Conservation (phyloP, 2,113 vertebrate species). For the Phyllostomus hastatus region DNA sequence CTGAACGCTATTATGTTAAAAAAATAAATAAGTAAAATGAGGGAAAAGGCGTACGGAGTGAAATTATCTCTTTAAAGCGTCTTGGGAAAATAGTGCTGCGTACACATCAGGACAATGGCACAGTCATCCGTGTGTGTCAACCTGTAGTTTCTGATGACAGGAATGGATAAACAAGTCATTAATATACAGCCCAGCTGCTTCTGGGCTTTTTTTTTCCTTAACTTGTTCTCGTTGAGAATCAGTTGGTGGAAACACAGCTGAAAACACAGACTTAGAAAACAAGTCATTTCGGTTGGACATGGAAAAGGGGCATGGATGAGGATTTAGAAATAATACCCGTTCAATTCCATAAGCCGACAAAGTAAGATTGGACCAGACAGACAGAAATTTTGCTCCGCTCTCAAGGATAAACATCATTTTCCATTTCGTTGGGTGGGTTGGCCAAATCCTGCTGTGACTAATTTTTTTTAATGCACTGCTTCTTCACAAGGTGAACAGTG, state of each 20-base stretch:
- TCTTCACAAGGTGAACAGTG: background rate
- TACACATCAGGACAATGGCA: constrained; percentile 57
- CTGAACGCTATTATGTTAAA: constrained; percentile 71
- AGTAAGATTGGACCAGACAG: background rate
- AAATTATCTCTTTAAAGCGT: constrained; percentile 68
- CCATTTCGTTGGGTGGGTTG: background rate
- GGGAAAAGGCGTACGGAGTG: constrained; percentile 63
- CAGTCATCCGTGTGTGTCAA: constrained; percentile 55
- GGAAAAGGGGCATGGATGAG: background rate
- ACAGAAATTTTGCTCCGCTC: background rate
- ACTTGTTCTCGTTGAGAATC: background rate
- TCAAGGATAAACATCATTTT: background rate
- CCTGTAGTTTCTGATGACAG: constrained; percentile 47
- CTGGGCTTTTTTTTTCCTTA: background rate
- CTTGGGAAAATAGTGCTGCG: constrained; percentile 40
- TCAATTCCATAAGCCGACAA: background rate
- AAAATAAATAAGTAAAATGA: constrained; percentile 78
- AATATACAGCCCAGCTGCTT: constrained; percentile 55
- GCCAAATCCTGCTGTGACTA: background rate
- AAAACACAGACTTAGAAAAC: background rate
- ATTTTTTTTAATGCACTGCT: background rate
- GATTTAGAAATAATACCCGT: background rate
- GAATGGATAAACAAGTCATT: constrained; percentile 36
- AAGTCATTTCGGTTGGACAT: constrained; percentile 20
- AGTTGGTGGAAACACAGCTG: constrained; percentile 21